Base-by-base conservation (phyloP, 92 coral and sea anemone species). In the Epizoanthus ramosus region DNA sequence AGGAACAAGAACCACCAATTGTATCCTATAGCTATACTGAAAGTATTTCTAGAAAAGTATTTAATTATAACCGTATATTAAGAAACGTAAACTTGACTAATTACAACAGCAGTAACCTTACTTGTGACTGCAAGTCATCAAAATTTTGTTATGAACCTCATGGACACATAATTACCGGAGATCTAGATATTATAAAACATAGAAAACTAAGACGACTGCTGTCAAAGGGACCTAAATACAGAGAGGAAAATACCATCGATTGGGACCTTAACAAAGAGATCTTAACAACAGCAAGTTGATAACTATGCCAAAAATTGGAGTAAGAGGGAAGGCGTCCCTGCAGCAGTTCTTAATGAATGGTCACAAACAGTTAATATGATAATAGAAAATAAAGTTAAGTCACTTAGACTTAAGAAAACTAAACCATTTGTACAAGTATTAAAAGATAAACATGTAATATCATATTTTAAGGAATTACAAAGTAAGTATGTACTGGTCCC, bases 401-500 rank as follows among this genome's bases (percentile, higher is more conserved):
- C 76, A 71, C 8, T 71, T 50, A 71, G 12, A 71, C 41, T 47
- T 71, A 50, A 71, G 39, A 45, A 45, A 47, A 35, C 4, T 2
- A 35, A 35, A 4, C 39, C 39, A 6, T 71, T 71, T 71, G 25
- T 52, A 24, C 85, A 81, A 74, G 54, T 72, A 28, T 72, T 74
- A 81, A 63, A 81, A 67, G 60, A 68, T 22, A 35, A 68, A 68
- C 76, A 64, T 45, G 61, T 81, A 74, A 54, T 45, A 14, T 63
- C 76, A 68, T 61, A 43, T 45, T 81, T 81, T 72, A 81, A 21
- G 25, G 85, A 81, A 2, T 68, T 81, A 22, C 70, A 82, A 25
- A 56, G 68, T 69, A 82, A 82, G 18, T 81, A 81, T 56, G 79
- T 81, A 53, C 22, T 81, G 8, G 85, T 81, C 39, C 85, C 85